Base-by-base conservation (phyloP, 2,113 vertebrate species). In the Lutjanus erythropterus region DNA sequence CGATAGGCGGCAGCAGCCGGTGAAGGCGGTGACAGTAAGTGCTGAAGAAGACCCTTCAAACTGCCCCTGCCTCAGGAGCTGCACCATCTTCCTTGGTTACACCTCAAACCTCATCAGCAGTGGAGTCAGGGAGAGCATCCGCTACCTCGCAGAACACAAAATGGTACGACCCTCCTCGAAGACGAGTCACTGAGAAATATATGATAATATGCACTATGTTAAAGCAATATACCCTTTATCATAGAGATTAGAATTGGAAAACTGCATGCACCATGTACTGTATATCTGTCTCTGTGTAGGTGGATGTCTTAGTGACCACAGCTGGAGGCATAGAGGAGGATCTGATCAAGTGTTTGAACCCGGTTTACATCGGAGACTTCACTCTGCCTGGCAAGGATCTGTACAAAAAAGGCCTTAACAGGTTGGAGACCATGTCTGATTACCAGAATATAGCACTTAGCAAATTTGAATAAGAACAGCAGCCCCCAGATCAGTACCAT, bases 101-200 rank as follows among this genome's bases (percentile, higher is more conserved):
- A 97, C 97, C 0, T 97, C 97, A 46, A 96, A 97, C 81, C 94
- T 97, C 66, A 96, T 97, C 89, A 97, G 96, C 87, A 96, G 95
- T 6, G 96, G 96, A 39, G 75, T 97, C 37, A 93, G 96, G 6
- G 96, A 97, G 89, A 94, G 80, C 56, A 95, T 97, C 72, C 96
- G 96, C 27, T 97, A 96, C 89, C 92, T 97, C 3, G 95, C 91
- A 14, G 93, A 97, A 59, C 95, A 95, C 87, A 96, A 90, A 59
- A 97, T 96, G 96, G 96, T 97, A 89, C 33, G 9, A 7, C 10
- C 16, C 11, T 27, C 27, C 18, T 9, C n/a, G n/a, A n/a, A n/a
- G n/a, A n/a, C n/a, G n/a, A n/a, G n/a, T n/a, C n/a, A n/a, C n/a
- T n/a, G n/a, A n/a, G n/a, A n/a, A n/a, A n/a, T n/a, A n/a, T n/a